phyloP scores from a whole-genome alignment of 2,797 vertebrate species.

The Ispidina lecontei region DNA sequence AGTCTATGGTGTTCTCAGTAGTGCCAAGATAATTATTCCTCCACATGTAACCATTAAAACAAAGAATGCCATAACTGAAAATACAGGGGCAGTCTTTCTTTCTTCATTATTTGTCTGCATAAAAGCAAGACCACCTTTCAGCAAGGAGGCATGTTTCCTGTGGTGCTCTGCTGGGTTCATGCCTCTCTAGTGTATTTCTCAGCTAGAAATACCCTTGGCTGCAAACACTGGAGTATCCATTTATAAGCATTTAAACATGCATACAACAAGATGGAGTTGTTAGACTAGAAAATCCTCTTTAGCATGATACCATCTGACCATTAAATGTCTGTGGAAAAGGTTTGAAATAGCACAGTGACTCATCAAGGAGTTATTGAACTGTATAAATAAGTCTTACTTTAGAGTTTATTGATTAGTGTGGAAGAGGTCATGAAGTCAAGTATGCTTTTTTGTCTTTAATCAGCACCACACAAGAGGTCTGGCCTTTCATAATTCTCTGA shows the following conservation, averaged over 20 bases:
- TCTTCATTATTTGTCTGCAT: background rate
- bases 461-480: background rate
- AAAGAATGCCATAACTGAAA: conserved; percentile 27
- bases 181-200: no score
- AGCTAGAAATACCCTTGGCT: conserved; percentile 18
- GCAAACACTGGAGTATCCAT: conserved; percentile 4
- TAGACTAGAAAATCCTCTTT: conserved; percentile 58
- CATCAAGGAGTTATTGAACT: background rate
- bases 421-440: background rate
- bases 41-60: conserved; percentile 31
- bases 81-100: background rate
- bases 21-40: conserved; percentile 43
- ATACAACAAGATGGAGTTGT: background rate
- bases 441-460: background rate
- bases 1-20: conserved; percentile 46
- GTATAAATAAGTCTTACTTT: conserved; percentile 31
- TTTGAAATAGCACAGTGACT: conserved; percentile 7
- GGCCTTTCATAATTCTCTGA: background rate
- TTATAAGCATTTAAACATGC: conserved; percentile 44
- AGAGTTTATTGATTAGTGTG: conserved; percentile 32
- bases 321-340: background rate
- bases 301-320: conserved; percentile 1
- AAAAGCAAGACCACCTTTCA: background rate
- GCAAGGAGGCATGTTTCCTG: background rate
- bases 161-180: background rate